Evolutionary conservation across 92 coral and sea anemone genomes (phyloP).

Genomic region (Isaurus tuberculatus): DNA sequence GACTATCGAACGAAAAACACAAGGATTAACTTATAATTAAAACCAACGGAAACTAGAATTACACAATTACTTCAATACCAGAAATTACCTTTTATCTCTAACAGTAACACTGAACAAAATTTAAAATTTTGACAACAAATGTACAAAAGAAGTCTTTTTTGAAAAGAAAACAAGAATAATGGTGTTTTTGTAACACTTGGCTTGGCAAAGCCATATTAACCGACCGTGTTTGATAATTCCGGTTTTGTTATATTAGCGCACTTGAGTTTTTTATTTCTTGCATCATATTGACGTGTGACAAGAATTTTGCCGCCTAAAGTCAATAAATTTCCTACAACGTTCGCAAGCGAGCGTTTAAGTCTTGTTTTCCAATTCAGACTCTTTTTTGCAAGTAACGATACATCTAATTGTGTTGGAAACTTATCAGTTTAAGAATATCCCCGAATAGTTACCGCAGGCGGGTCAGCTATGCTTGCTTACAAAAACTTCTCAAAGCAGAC

Average conservation of each 20-base stretch:
- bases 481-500: conserved; percentile 21
- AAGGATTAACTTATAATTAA: neutral
- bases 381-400: neutral
- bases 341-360: neutral
- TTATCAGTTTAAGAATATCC: neutral
- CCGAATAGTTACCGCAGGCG: neutral
- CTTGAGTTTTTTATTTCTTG: neutral
- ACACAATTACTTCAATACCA: neutral
- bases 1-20: neutral
- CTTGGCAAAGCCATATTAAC: neutral
- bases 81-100: neutral
- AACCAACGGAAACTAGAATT: neutral
- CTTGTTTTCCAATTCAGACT: neutral
- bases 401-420: neutral
- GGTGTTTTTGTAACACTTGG: neutral
- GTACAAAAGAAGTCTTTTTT: neutral
- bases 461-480: neutral
- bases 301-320: neutral
- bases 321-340: neutral
- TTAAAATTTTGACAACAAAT: neutral
- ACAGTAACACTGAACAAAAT: neutral
- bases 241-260: neutral
- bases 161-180: neutral
- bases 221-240: neutral
- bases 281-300: neutral